phyloP scores from a whole-genome alignment of 1,140 invertebrate genomes.

The Cydia amplana region DNA sequence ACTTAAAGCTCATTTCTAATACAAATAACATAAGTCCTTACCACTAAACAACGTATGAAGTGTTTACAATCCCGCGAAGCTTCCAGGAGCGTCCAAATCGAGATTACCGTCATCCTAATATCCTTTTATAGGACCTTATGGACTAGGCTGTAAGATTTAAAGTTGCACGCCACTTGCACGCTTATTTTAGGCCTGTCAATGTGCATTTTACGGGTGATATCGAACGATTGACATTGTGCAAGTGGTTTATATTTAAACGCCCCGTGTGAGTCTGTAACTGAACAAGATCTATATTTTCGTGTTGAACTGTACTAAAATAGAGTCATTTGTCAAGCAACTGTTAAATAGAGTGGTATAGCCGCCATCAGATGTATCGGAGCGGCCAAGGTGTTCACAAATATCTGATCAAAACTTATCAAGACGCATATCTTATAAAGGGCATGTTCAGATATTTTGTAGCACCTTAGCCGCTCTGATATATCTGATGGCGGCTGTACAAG shows the following conservation, averaged over 20 bases:
- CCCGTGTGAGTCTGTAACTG: background rate
- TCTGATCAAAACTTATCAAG: too few species aligned
- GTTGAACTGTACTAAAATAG: too few species aligned
- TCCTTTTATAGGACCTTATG: background rate
- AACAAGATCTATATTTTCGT: background rate
- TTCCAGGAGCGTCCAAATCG: background rate
- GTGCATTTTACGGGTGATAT: background rate
- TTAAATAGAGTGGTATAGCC: too few species aligned
- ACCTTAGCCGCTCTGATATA: too few species aligned
- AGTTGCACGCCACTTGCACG: background rate
- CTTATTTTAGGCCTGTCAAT: background rate
- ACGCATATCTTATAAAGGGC: too few species aligned
- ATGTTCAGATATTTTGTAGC: too few species aligned
- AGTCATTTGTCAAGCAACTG: too few species aligned
- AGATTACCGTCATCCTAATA: background rate
- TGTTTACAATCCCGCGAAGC: constrained; percentile 7
- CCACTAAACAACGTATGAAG: background rate
- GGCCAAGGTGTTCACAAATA: too few species aligned
- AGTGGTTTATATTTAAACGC: constrained; percentile 2
- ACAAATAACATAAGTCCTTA: background rate
- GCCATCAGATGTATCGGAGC: too few species aligned
- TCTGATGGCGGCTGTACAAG: too few species aligned
- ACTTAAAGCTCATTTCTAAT: constrained; percentile 7
- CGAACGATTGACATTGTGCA: constrained; percentile 18
- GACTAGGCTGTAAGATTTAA: background rate